These are phyloP conservation scores for Mimas tiliae DNA, from an alignment of 2,888 invertebrate genomes.

Conservation along the genomic window DNA sequence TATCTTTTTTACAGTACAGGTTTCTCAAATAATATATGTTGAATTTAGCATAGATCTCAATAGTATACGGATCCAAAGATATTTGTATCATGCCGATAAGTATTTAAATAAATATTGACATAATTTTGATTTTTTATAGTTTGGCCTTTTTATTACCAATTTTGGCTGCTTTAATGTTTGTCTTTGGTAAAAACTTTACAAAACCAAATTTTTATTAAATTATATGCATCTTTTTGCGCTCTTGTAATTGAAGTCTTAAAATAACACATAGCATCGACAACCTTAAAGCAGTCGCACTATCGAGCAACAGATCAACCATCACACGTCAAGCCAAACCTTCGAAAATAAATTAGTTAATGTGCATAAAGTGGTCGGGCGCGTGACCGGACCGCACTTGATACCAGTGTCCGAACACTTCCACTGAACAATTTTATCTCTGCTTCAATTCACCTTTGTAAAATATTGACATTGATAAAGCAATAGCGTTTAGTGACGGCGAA, in stretches of 20 bases:
- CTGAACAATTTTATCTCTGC: constrained; percentile 64
- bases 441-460: constrained; percentile 68
- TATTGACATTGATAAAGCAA: constrained; percentile 69
- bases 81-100: not conserved
- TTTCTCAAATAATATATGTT: not conserved
- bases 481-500: constrained; percentile 58
- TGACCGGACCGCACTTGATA: constrained; percentile 72
- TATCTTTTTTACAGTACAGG: no score
- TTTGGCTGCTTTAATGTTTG: not conserved
- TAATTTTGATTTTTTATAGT: not conserved
- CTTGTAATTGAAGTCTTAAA: no score
- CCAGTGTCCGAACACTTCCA: constrained; percentile 50
- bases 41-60: not conserved
- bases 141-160: not conserved
- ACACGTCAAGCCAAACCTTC: constrained; percentile 68
- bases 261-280: constrained; percentile 40
- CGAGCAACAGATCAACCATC: constrained; percentile 55
- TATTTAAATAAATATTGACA: no score
- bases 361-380: constrained; percentile 75
- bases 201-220: no score
- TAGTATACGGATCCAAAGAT: no score
- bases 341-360: constrained; percentile 75
- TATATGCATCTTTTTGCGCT: no score
- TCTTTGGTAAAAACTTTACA: no score
- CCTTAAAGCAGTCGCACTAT: constrained; percentile 49